These are phyloP conservation scores for Oedothorax gibbosus DNA, from an alignment of 1,140 invertebrate genomes.

Conservation along the genomic window DNA sequence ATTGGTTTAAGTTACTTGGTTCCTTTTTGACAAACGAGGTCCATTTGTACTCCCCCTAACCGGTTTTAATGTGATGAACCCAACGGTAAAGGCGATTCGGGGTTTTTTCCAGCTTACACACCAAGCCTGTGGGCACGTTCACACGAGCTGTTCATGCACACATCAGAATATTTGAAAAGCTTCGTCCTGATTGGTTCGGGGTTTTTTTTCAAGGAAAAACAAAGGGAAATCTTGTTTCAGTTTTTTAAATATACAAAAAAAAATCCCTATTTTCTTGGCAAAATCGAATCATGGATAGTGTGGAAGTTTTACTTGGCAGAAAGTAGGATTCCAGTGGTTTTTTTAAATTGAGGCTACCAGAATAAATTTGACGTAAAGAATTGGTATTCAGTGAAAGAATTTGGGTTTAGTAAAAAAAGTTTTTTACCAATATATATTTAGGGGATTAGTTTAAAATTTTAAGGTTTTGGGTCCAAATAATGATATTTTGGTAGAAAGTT, in stretches of 20 bases:
- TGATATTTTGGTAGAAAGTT: no score
- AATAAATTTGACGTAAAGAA: constrained; percentile 14
- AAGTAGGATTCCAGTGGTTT: constrained; percentile 3
- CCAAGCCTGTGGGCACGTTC: not conserved
- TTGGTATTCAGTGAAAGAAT: not conserved
- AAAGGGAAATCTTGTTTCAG: constrained; percentile 26
- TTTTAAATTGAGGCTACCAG: not conserved
- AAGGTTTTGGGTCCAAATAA: no score
- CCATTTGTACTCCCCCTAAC: constrained; percentile 21
- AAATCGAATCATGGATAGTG: constrained; percentile 12
- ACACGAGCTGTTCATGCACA: not conserved
- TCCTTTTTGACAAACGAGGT: not conserved
- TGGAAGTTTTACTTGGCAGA: constrained; percentile 3
- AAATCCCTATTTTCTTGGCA: not conserved
- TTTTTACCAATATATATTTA: no score
- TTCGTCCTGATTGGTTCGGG: constrained; percentile 30
- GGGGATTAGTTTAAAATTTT: no score
- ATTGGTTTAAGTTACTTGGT: no score
- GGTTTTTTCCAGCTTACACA: constrained; percentile 11
- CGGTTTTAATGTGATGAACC: constrained; percentile 40
- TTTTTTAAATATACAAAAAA: not conserved
- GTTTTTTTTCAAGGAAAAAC: not conserved
- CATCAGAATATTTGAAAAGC: not conserved
- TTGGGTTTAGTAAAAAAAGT: not conserved
- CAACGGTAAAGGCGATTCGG: constrained; percentile 32